phyloP scores from a whole-genome alignment of 2,113 vertebrate genomes.

The Trochalopteron elliotii region DNA sequence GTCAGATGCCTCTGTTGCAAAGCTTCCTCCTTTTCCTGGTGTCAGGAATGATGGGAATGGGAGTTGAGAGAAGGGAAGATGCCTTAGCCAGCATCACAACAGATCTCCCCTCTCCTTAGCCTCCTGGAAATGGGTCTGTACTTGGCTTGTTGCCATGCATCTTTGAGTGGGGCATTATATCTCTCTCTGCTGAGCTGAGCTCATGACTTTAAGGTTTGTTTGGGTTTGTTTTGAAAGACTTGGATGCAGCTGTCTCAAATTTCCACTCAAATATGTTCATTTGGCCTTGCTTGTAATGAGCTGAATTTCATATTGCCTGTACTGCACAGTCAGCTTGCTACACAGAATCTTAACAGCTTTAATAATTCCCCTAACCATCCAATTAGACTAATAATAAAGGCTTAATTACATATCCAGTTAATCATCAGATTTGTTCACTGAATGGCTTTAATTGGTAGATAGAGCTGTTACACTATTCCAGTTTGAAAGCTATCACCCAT shows the following conservation, averaged over 20 bases:
- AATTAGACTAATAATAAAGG: conserved; percentile 70
- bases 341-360: conserved; percentile 64
- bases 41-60: background rate
- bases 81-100: background rate
- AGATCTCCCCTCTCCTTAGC: background rate
- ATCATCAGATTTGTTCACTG: conserved; percentile 66
- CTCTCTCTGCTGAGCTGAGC: background rate
- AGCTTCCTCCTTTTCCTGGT: background rate
- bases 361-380: conserved; percentile 72
- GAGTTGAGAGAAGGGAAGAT: background rate
- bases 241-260: conserved; percentile 37
- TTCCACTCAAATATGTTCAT: conserved; percentile 48
- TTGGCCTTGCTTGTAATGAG: conserved; percentile 58
- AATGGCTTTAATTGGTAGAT: conserved; percentile 59
- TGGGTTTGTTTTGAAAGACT: conserved; percentile 47
- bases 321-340: conserved; percentile 54
- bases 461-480: conserved; percentile 48
- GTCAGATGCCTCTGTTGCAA: background rate
- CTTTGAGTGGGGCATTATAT: background rate
- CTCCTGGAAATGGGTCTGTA: background rate
- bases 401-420: conserved; percentile 71
- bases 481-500: conserved; percentile 35
- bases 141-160: background rate
- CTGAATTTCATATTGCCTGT: conserved; percentile 60
- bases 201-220: conserved; percentile 32